phyloP scores from a whole-genome alignment of 2,113 vertebrate species.

The Corythoichthys intestinalis region DNA sequence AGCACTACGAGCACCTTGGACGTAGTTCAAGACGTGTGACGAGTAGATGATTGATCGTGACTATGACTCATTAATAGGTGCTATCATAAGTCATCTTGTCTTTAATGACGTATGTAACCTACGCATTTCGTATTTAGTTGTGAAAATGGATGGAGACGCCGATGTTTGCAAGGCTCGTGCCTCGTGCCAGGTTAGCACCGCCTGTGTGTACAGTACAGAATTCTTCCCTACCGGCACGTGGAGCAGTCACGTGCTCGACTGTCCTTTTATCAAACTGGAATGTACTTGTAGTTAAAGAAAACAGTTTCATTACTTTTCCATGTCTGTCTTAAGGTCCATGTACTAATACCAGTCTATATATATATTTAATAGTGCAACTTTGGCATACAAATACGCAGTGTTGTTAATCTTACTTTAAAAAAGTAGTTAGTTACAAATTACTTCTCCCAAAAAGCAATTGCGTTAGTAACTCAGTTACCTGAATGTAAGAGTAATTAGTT shows the following conservation, averaged over 20 bases:
- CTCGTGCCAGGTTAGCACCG: neutral
- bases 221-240: constrained; percentile 33
- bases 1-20: neutral
- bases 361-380: neutral
- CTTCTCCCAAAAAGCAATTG: too few species aligned
- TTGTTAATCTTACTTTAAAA: neutral
- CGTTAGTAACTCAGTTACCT: too few species aligned
- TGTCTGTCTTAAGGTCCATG: neutral
- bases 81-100: neutral
- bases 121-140: neutral
- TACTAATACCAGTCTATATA: neutral
- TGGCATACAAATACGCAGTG: neutral
- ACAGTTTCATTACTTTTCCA: neutral
- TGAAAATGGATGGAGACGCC: neutral
- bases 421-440: too few species aligned
- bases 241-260: constrained; percentile 6
- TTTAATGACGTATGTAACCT: neutral
- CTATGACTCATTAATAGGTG: neutral
- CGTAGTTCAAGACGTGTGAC: neutral
- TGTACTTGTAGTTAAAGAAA: neutral
- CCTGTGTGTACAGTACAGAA: constrained; percentile 1
- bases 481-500: too few species aligned
- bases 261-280: neutral
- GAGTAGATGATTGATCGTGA: neutral
- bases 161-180: neutral